phyloP scores from a whole-genome alignment of 2,888 invertebrate genomes.

The Bhutanitis thaidina region DNA sequence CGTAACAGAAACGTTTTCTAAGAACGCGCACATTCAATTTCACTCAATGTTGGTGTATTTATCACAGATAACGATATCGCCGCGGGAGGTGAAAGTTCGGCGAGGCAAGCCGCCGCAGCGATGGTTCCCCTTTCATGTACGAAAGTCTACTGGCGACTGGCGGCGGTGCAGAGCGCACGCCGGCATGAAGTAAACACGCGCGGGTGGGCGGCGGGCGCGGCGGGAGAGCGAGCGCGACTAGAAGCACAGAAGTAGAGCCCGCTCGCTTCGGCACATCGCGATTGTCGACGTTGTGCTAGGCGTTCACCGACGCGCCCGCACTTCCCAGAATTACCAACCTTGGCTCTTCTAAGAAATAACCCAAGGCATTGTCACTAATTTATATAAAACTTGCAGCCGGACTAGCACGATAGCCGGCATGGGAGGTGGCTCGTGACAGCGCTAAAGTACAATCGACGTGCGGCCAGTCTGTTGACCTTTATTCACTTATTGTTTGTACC shows the following conservation, averaged over 20 bases:
- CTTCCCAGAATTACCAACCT: conserved; percentile 73
- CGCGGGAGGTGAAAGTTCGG: conserved; percentile 74
- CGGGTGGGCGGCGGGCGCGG: conserved; percentile 28
- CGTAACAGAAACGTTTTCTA: conserved; percentile 64
- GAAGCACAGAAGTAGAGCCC: conserved; percentile 20
- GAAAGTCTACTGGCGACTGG: conserved; percentile 50
- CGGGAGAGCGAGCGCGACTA: conserved; percentile 7
- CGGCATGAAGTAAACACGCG: conserved; percentile 28
- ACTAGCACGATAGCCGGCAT: conserved; percentile 46
- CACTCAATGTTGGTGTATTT: conserved; percentile 61
- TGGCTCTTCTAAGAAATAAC: conserved; percentile 72
- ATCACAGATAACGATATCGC: conserved; percentile 72
- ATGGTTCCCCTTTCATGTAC: conserved; percentile 49
- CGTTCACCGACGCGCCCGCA: conserved; percentile 46
- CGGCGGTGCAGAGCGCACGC: conserved; percentile 24
- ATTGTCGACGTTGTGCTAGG: conserved; percentile 12
- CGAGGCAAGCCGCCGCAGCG: conserved; percentile 41
- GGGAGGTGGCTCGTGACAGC: conserved; percentile 32
- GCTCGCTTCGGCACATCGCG: conserved; percentile 31
- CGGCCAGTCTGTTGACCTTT: conserved; percentile 48
- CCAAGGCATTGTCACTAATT: conserved; percentile 76
- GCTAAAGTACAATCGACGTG: conserved; percentile 22
- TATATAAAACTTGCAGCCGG: conserved; percentile 69
- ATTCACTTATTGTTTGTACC: conserved; percentile 10
- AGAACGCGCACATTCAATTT: conserved; percentile 73